Percentiles rank a stretch among this genome's conserved stretches.
Evolutionary conservation across 2,888 invertebrate genomes (phyloP).

Genomic region (Pristionchus maxplancki): DNA sequence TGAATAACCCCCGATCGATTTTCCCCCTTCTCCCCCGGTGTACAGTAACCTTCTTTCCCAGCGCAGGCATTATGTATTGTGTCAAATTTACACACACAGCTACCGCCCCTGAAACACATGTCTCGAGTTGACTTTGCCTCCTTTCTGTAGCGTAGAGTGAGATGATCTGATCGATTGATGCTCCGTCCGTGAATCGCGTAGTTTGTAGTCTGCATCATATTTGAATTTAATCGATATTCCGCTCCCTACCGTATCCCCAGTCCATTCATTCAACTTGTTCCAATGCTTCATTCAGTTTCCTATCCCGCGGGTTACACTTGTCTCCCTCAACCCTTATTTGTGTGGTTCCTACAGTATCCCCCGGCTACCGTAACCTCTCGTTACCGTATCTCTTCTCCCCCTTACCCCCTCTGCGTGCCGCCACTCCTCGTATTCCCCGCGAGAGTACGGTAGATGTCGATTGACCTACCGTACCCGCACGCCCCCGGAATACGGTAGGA

Average conservation of each 20-base stretch:
- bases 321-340: not conserved
- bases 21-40: not conserved
- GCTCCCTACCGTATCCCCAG: not conserved
- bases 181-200: not conserved
- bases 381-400: not conserved
- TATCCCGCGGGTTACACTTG: slow-evolving; percentile 1
- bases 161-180: not conserved
- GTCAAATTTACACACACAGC: not conserved
- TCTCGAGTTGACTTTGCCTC: not conserved
- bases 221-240: not conserved
- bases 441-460: not conserved
- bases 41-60: not conserved
- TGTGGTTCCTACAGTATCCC: too few species aligned
- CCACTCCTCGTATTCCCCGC: slow-evolving; percentile 21
- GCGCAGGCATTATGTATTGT: not conserved
- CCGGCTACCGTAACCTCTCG: too few species aligned
- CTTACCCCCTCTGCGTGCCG: slow-evolving; percentile 27
- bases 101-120: not conserved
- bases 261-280: not conserved
- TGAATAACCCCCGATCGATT: not conserved
- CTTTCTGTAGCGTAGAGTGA: not conserved
- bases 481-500: not conserved
- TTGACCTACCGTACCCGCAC: not conserved
- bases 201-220: slow-evolving; percentile 21
- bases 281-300: slow-evolving; percentile 40